Evolutionary conservation across 2,888 invertebrate species (phyloP).

Genomic region (Xestia sexstrigata): DNA sequence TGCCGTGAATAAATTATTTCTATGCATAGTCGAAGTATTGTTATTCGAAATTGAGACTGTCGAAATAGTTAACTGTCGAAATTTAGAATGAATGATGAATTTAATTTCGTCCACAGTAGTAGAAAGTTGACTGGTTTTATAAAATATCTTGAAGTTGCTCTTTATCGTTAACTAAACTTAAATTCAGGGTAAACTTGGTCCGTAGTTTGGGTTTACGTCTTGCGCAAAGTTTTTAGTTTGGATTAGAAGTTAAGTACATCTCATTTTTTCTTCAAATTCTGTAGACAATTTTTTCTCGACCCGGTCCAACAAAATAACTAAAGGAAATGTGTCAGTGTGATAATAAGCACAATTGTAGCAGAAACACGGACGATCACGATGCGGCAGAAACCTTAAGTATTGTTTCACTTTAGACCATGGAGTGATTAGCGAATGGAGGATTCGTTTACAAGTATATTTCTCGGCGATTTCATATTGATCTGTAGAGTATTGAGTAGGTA

Average conservation of each 20-base stretch:
- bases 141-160: neutral
- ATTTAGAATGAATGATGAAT: no score
- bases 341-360: slow-evolving; percentile 67
- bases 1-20: neutral
- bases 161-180: neutral
- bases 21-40: no score
- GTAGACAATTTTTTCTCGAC: slow-evolving; percentile 9
- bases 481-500: neutral
- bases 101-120: neutral
- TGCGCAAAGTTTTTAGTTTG: neutral
- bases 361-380: slow-evolving; percentile 66
- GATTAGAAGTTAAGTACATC: neutral
- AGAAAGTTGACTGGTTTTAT: neutral
- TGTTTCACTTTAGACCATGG: slow-evolving; percentile 42
- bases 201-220: neutral
- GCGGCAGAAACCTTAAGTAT: slow-evolving; percentile 50
- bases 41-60: no score
- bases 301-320: slow-evolving; percentile 29
- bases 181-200: neutral
- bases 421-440: slow-evolving; percentile 29
- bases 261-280: slow-evolving; percentile 6
- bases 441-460: neutral
- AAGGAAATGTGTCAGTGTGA: slow-evolving; percentile 59
- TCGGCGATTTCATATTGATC: neutral
- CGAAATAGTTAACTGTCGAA: no score